phyloP scores from a whole-genome alignment of 2,113 vertebrate genomes.

The Hydrolagus affinis region DNA sequence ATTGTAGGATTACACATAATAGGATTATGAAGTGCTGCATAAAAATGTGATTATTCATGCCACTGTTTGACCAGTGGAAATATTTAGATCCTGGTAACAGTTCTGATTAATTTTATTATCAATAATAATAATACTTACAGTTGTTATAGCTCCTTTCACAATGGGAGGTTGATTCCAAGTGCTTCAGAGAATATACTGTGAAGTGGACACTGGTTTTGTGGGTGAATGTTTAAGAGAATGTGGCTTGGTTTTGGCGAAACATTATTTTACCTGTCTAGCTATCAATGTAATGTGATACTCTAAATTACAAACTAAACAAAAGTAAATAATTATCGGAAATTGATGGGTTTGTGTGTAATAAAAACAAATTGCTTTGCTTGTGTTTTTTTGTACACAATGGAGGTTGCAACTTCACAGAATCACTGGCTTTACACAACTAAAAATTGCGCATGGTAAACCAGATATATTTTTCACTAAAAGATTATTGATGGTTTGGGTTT shows the following conservation, averaged over 20 bases:
- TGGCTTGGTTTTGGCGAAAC: not conserved
- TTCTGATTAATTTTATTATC: too few species aligned
- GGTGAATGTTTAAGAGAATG: not conserved
- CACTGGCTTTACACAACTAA: not conserved
- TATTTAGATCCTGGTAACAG: too few species aligned
- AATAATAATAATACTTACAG: too few species aligned
- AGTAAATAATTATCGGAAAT: not conserved
- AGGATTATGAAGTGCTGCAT: too few species aligned
- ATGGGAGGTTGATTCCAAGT: too few species aligned
- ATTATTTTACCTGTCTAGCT: not conserved
- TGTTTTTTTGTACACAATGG: not conserved
- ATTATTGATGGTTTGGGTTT: not conserved
- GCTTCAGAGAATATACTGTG: too few species aligned
- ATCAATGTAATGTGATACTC: not conserved
- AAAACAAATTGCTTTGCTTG: not conserved
- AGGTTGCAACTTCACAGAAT: not conserved
- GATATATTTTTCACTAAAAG: not conserved
- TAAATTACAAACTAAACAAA: constrained; percentile 9
- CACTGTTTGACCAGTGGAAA: too few species aligned
- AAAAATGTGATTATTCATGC: too few species aligned
- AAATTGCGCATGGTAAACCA: not conserved
- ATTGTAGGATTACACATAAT: too few species aligned
- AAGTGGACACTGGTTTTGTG: too few species aligned
- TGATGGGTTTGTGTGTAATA: not conserved
- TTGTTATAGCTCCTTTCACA: too few species aligned